Conservation (phyloP, 2,113 vertebrate species). For the Dipodomys merriami region DNA sequence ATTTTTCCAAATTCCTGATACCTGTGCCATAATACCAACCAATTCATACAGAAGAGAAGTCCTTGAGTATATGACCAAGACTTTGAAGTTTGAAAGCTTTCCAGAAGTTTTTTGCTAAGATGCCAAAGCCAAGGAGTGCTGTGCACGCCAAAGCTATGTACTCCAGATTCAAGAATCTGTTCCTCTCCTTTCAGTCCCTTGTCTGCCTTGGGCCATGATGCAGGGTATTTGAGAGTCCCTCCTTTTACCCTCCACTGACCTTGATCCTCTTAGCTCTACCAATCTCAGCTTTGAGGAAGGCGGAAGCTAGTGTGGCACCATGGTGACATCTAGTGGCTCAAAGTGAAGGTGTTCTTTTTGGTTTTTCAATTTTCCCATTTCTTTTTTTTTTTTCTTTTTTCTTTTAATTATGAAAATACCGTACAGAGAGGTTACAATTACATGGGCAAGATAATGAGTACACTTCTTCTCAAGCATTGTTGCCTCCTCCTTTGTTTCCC, state of each 20-base stretch:
- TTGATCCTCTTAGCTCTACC: background rate
- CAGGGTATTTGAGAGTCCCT: too few relatives aligned
- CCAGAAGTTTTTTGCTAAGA: background rate
- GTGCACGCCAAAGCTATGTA: background rate
- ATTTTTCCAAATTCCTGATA: background rate
- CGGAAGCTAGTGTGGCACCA: background rate
- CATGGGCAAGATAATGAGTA: too few relatives aligned
- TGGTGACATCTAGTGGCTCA: slow-evolving; percentile 53
- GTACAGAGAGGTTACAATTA: too few relatives aligned
- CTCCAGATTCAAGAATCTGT: background rate
- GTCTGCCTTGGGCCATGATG: background rate
- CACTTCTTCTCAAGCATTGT: too few relatives aligned
- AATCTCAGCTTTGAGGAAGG: background rate
- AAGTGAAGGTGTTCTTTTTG: background rate
- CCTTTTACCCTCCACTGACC: too few relatives aligned
- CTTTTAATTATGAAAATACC: too few relatives aligned
- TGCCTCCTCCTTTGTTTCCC: too few relatives aligned
- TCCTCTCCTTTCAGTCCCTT: background rate
- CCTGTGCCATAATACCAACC: background rate
- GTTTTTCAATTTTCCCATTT: background rate
- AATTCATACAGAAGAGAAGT: background rate
- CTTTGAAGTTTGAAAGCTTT: background rate
- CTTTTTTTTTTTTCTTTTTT: too few relatives aligned
- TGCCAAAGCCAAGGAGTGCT: background rate
- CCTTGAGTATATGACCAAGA: background rate